Evolutionary conservation across 2,888 invertebrate species (phyloP).

Genomic region (Pherbina coryleti): DNA sequence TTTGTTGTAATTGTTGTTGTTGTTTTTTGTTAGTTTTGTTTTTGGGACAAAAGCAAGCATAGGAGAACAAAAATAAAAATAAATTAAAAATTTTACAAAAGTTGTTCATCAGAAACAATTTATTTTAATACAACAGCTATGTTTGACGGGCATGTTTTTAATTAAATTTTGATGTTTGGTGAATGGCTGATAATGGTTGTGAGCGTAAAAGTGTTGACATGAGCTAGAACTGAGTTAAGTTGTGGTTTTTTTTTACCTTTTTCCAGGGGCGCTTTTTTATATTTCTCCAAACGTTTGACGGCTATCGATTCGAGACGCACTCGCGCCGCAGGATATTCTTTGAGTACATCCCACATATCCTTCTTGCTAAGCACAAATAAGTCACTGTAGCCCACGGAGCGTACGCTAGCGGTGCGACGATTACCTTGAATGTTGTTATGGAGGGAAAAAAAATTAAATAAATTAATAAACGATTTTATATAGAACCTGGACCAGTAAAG

Average conservation of each 20-base stretch:
- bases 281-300: conserved; percentile 96
- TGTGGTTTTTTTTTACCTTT: conserved; percentile 76
- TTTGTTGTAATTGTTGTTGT: conserved; percentile 29
- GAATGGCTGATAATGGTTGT: not conserved
- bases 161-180: not conserved
- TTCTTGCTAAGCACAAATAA: conserved; percentile 98
- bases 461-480: not conserved
- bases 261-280: conserved; percentile 93
- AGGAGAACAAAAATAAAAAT: not conserved
- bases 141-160: not conserved
- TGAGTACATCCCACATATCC: conserved; percentile 99
- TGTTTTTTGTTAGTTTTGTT: conserved; percentile 38
- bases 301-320: conserved; percentile 97
- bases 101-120: not conserved
- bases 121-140: not conserved
- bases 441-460: not conserved
- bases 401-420: conserved; percentile 96
- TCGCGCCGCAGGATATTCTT: conserved; percentile 94
- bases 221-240: not conserved
- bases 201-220: not conserved
- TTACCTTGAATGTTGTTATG: conserved; percentile 80
- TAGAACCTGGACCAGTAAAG: not conserved
- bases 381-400: conserved; percentile 98
- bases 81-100: not conserved
- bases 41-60: conserved; percentile 23